Evolutionary conservation across 1,140 invertebrate species (phyloP).

Genomic region (Drosophila lacertosa): DNA sequence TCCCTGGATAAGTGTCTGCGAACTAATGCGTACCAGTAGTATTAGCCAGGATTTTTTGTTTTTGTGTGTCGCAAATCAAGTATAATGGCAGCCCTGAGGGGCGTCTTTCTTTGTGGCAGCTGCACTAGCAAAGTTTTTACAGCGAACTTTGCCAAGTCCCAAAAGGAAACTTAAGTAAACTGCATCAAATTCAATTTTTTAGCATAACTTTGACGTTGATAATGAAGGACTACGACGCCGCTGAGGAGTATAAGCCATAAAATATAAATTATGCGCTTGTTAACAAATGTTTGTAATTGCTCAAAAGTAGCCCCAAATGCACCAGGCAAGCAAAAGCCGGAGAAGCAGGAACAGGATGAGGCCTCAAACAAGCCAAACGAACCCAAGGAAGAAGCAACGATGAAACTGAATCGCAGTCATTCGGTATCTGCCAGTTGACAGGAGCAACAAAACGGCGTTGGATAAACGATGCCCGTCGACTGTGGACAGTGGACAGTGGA

Average conservation of each 20-base stretch:
- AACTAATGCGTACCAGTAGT: not conserved
- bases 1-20: not conserved
- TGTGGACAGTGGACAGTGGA: conserved; percentile 5
- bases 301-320: conserved; percentile 26
- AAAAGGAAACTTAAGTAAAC: conserved; percentile 64
- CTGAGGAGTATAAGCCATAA: conserved; percentile 37
- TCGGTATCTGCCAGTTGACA: conserved; percentile 7
- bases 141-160: conserved; percentile 41
- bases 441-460: conserved; percentile 11
- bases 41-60: conserved; percentile 1
- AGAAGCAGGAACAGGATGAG: not conserved
- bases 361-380: not conserved
- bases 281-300: conserved; percentile 55
- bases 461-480: conserved; percentile 15
- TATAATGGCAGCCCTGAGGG: conserved; percentile 1
- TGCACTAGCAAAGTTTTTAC: conserved; percentile 36
- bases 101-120: conserved; percentile 12
- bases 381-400: too few species aligned
- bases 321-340: not conserved
- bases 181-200: conserved; percentile 62
- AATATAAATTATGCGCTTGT: conserved; percentile 64
- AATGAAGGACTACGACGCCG: conserved; percentile 20
- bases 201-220: conserved; percentile 40
- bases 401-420: conserved; percentile 8
- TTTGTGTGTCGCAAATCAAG: conserved; percentile 3